phyloP scores from a whole-genome alignment of 2,797 vertebrate genomes.

The Orestias chungarensis region DNA sequence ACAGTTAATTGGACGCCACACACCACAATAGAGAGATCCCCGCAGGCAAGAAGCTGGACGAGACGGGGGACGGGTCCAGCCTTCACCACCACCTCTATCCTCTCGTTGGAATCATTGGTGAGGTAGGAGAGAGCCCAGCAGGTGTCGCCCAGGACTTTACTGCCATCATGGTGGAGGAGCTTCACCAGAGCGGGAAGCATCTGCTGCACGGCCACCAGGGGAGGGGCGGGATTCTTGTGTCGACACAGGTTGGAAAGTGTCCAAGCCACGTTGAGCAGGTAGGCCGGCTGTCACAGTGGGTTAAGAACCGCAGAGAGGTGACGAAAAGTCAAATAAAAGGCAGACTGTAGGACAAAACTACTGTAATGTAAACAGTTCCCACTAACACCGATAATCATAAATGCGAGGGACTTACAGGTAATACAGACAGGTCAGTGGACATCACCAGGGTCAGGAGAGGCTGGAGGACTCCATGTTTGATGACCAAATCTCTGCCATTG shows the following conservation, averaged over 20 bases:
- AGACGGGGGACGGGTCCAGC: slow-evolving; percentile 86
- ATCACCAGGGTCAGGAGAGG: slow-evolving; percentile 85
- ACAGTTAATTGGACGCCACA: slow-evolving; percentile 27
- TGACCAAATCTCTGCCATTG: slow-evolving; percentile 88
- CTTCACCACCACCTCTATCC: slow-evolving; percentile 90
- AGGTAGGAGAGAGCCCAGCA: slow-evolving; percentile 92
- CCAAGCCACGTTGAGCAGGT: slow-evolving; percentile 88
- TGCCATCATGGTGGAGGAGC: slow-evolving; percentile 84
- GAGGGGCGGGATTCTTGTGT: slow-evolving; percentile 89
- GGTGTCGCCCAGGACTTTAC: slow-evolving; percentile 85
- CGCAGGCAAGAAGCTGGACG: slow-evolving; percentile 84
- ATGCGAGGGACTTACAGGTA: slow-evolving; percentile 83
- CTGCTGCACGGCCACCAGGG: slow-evolving; percentile 83
- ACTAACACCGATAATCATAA: neutral
- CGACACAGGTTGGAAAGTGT: slow-evolving; percentile 92
- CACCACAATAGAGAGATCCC: slow-evolving; percentile 87
- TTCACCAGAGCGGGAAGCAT: slow-evolving; percentile 86
- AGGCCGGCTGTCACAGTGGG: slow-evolving; percentile 75
- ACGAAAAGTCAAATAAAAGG: neutral
- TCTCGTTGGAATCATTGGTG: slow-evolving; percentile 89
- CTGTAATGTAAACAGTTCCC: neutral
- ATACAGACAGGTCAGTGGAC: slow-evolving; percentile 84
- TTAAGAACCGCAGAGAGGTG: neutral
- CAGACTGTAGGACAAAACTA: neutral
- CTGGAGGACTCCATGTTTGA: slow-evolving; percentile 88